A percentile compares a stretch with the other conserved stretches of the same genome.
Conservation (phyloP, 2,113 vertebrate species). For the Numenius arquata region DNA sequence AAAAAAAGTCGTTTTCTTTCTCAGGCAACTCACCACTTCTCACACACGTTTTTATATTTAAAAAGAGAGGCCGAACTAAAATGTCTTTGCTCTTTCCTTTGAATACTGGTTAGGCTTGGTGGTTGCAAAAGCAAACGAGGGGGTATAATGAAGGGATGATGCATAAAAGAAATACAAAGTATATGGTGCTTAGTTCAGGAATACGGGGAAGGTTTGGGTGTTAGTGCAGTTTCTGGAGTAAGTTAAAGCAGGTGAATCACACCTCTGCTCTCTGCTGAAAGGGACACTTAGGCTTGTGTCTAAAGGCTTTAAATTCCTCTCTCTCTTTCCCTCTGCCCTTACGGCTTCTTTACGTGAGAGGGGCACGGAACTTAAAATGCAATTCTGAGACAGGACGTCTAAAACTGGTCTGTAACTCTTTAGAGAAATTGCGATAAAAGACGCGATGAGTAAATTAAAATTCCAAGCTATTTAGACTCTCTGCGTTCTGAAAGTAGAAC, state of each 20-base stretch:
- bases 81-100: neutral
- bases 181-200: neutral
- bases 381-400: neutral
- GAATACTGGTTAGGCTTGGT: neutral
- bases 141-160: neutral
- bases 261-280: neutral
- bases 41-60: neutral
- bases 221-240: neutral
- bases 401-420: neutral
- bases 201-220: neutral
- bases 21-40: neutral
- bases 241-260: neutral
- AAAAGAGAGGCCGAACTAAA: neutral
- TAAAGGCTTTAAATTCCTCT: neutral
- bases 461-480: neutral
- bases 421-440: neutral
- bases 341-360: neutral
- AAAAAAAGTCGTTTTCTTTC: neutral
- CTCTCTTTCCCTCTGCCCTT: rapidly evolving
- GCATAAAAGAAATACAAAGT: neutral
- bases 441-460: neutral
- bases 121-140: neutral
- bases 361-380: neutral
- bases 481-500: neutral
- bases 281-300: neutral